Evolutionary conservation across 2,113 vertebrate species (phyloP).

Genomic region (Bubo bubo): DNA sequence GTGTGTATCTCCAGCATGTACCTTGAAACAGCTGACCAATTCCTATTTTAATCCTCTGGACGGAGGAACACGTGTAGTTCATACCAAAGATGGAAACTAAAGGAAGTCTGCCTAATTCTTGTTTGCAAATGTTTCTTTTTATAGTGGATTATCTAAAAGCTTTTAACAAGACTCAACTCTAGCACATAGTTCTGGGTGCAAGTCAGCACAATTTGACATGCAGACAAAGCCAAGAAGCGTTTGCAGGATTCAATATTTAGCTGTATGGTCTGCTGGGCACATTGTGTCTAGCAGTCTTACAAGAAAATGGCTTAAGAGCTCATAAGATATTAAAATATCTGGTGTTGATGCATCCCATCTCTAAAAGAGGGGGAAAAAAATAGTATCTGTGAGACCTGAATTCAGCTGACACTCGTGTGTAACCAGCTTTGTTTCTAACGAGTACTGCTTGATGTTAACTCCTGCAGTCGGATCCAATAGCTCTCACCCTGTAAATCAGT

Average conservation of each 20-base stretch:
- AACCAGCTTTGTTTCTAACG: not conserved
- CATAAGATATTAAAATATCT: not conserved
- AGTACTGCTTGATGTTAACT: not conserved
- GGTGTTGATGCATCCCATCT: not conserved
- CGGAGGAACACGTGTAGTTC: not conserved
- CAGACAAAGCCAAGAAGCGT: not conserved
- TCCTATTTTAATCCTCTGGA: not conserved
- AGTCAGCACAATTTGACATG: not conserved
- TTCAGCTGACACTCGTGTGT: not conserved
- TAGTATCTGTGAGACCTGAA: not conserved
- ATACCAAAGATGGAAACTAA: not conserved
- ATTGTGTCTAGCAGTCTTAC: not conserved
- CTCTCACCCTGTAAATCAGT: not conserved
- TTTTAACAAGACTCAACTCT: not conserved
- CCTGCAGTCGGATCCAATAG: not conserved
- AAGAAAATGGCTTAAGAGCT: not conserved
- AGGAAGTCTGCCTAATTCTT: not conserved
- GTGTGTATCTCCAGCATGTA: not conserved
- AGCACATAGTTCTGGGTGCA: not conserved
- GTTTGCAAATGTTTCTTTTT: not conserved
- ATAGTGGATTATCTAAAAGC: not conserved
- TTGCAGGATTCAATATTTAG: not conserved
- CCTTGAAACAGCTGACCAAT: not conserved
- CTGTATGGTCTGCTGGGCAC: not conserved
- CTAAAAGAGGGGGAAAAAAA: not conserved